phyloP scores from a whole-genome alignment of 2,888 invertebrate species.

The Latrodectus elegans region DNA sequence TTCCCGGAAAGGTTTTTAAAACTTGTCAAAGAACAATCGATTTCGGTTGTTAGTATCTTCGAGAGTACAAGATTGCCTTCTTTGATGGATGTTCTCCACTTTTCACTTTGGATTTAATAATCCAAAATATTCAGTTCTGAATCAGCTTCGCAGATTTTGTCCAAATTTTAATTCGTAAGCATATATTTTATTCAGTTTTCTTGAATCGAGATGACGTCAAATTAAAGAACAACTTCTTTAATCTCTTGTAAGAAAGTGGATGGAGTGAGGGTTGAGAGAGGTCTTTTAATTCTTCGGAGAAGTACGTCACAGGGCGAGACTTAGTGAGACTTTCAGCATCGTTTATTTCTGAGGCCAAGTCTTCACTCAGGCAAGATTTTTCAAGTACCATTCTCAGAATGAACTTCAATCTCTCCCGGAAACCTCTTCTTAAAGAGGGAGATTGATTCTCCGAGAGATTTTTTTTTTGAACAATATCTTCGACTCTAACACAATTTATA shows the following conservation, averaged over 20 bases:
- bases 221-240: not conserved
- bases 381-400: not conserved
- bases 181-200: not conserved
- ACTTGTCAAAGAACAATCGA: not conserved
- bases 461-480: not conserved
- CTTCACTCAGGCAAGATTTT: not conserved
- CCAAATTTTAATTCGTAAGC: not conserved
- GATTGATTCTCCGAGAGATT: not conserved
- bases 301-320: conserved; percentile 6
- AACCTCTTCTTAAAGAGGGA: not conserved
- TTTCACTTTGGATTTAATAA: not conserved
- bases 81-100: not conserved
- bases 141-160: not conserved
- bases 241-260: not conserved
- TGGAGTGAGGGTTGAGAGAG: not conserved
- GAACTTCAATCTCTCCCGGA: not conserved
- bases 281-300: not conserved
- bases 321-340: conserved; percentile 10
- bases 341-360: not conserved
- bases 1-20: not conserved
- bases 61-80: not conserved
- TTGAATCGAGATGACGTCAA: not conserved
- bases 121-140: not conserved
- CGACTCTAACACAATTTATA: not conserved
- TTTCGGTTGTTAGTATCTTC: not conserved